Conservation (phyloP, 2,888 invertebrate species). For the Pseudanteris insignis region DNA sequence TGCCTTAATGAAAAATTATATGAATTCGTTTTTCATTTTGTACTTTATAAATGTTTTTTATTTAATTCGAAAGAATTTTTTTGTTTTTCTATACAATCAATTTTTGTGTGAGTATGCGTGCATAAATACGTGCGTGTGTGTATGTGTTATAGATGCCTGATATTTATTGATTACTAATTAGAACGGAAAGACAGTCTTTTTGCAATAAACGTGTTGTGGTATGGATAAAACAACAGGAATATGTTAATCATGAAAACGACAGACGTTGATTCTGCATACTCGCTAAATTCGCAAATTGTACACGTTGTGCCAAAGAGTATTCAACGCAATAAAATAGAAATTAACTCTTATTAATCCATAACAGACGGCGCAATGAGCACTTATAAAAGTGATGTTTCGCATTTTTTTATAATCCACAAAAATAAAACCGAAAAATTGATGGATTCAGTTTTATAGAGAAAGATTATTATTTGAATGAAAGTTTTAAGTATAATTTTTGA, state of each 20-base stretch:
- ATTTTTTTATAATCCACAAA: not conserved
- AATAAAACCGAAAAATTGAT: not conserved
- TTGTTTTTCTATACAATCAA: no score
- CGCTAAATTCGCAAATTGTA: constrained; percentile 10
- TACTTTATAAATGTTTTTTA: no score
- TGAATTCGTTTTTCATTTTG: not conserved
- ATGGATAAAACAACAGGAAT: not conserved
- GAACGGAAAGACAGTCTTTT: constrained; percentile 15
- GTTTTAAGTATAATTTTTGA: no score
- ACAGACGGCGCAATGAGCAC: no score
- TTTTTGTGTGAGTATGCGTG: no score
- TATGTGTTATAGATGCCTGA: constrained; percentile 4
- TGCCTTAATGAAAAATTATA: not conserved
- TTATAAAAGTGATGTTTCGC: not conserved
- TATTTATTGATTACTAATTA: not conserved
- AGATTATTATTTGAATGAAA: no score
- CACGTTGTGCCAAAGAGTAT: constrained; percentile 15
- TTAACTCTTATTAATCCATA: no score
- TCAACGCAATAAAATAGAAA: constrained; percentile 3
- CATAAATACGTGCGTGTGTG: not conserved
- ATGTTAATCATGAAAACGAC: not conserved
- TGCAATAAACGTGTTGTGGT: no score
- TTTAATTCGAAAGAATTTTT: no score
- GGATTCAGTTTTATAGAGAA: no score
- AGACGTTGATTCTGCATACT: no score